phyloP scores from a whole-genome alignment of 2,888 invertebrate species.

The Leptopterna dolabrata region DNA sequence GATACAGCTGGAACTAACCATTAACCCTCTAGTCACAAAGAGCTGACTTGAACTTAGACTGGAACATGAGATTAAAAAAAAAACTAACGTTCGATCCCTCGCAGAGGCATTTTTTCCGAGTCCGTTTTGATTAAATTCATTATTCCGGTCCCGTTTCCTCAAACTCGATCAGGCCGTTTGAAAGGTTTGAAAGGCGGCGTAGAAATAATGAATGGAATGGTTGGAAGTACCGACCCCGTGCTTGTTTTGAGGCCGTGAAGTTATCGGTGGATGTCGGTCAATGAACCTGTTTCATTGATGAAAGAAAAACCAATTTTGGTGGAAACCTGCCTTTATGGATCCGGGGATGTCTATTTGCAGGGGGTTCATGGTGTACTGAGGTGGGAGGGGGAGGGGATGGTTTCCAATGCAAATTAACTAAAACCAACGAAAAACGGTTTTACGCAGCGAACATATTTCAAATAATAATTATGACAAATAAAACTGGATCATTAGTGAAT shows the following conservation, averaged over 20 bases:
- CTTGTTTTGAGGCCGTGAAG: background rate
- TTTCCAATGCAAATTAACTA: too few relatives aligned
- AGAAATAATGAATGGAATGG: background rate
- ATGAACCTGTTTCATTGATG: background rate
- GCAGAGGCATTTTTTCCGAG: background rate
- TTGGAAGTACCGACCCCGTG: background rate
- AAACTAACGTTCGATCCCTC: background rate
- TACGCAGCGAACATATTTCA: too few relatives aligned
- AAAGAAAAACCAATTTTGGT: background rate
- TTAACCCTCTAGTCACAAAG: too few relatives aligned
- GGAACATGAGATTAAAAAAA: background rate
- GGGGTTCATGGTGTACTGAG: too few relatives aligned
- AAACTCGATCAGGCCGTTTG: background rate
- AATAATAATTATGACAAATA: too few relatives aligned
- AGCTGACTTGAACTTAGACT: background rate
- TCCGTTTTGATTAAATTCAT: constrained; percentile 3
- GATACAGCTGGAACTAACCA: too few relatives aligned
- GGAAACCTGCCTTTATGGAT: background rate
- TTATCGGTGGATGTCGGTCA: background rate
- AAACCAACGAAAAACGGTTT: too few relatives aligned
- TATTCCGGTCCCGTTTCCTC: background rate
- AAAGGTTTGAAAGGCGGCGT: background rate
- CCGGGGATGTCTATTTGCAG: too few relatives aligned
- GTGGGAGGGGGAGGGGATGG: too few relatives aligned
- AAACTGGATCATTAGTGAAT: too few relatives aligned